Base-by-base conservation (phyloP, 1,140 invertebrate species). In the Caenorhabditis briggsae region DNA sequence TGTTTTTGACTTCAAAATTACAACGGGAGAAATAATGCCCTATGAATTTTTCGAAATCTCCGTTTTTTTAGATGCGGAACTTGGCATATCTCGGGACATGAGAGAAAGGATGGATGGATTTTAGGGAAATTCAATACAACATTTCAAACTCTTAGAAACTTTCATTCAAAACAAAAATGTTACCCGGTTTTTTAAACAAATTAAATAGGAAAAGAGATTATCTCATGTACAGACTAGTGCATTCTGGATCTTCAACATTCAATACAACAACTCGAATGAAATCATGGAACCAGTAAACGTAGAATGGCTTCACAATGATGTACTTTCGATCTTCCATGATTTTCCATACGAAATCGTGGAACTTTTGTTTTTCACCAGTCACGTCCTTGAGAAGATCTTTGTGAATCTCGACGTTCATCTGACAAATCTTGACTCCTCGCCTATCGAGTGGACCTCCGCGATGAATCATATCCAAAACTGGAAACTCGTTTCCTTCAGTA, bases 171-270 rank as follows among this genome's bases (percentile, higher is more conserved):
- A 33, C 46, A 8, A 43, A 43, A 23, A 70, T 9, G n/a, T 7
- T 70, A 70, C 33, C 64, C 64, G 64, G 41, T 18, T 70, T 8
- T 7, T 16, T 43, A 46, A 70, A 33, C 23, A 5, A 61, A 33
- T 20, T 7, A 25, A 33, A 61, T 25, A 6, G 12, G 9, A 12
- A 23, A 7, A 33, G 25, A 11, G 2, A 12, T 23, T 25, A 43
- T 18, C 43, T 70, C 64, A 70, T 70, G 9, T 70, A 70, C 5
- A 70, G 41, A 46, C 41, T 46, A 43, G 64, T 70, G 18, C 64
- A 70, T n/a, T 70, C 64, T 70, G 64, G 64, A 70, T 70, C 64
- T 43, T 43, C 64, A 43, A 70, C 64, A 70, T 70, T 70, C 14
- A 70, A 43, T 11, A 70, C 43, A 70, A 70, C 64, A 70, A 41